These are phyloP conservation scores for Coremacera marginata DNA, from an alignment of 2,888 invertebrate species.

Conservation along the genomic window DNA sequence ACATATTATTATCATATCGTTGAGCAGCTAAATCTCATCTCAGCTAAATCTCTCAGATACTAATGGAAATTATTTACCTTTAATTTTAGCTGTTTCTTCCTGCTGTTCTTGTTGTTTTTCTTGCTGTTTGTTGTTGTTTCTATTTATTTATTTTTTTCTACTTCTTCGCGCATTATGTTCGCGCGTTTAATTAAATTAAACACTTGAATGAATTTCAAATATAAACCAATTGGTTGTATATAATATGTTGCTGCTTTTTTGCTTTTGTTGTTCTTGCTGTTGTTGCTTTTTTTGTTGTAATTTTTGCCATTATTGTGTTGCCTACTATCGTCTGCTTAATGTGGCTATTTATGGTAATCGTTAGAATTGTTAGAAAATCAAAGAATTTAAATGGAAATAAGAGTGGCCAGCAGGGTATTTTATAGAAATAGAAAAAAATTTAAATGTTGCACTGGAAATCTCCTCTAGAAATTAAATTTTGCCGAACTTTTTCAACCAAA, in stretches of 20 bases:
- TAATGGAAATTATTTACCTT: constrained; percentile 9
- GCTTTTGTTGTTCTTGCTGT: not conserved
- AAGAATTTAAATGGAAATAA: too few species aligned
- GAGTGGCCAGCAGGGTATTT: too few species aligned
- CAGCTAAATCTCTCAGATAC: not conserved
- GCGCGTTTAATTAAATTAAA: constrained; percentile 24
- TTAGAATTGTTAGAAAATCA: too few species aligned
- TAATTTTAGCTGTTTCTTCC: not conserved
- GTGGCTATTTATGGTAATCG: too few species aligned
- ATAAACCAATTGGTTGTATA: not conserved
- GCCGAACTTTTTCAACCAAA: too few species aligned
- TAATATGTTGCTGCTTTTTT: not conserved
- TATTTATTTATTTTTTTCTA: not conserved
- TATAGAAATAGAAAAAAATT: too few species aligned
- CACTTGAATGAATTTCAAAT: constrained; percentile 19
- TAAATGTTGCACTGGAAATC: too few species aligned
- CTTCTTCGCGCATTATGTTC: not conserved
- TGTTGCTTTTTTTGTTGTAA: not conserved
- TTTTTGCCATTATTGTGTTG: not conserved
- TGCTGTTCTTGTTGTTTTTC: not conserved
- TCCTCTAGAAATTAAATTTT: too few species aligned
- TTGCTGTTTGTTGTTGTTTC: not conserved
- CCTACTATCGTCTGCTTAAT: too few species aligned
- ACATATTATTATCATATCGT: not conserved
- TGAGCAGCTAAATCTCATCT: not conserved